phyloP scores from a whole-genome alignment of 2,888 invertebrate genomes.

The Clitarchus hookeri region DNA sequence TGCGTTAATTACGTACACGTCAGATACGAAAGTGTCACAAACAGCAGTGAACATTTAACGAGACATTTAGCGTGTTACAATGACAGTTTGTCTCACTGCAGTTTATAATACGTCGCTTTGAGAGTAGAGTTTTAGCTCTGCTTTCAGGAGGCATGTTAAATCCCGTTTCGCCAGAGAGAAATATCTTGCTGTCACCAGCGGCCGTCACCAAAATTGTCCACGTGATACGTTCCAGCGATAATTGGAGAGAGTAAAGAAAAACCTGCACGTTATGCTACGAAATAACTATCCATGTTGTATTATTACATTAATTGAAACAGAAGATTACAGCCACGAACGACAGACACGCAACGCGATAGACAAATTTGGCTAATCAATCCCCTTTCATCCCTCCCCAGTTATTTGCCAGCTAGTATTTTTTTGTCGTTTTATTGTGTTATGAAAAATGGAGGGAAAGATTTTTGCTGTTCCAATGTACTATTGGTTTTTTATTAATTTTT shows the following conservation, averaged over 20 bases:
- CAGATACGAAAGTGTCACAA: too few species aligned
- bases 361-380: slow-evolving; percentile 8
- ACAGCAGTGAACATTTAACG: too few species aligned
- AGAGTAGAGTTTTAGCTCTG: neutral
- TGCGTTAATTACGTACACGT: too few species aligned
- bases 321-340: neutral
- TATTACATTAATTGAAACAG: neutral
- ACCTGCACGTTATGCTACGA: neutral
- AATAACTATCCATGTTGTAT: neutral
- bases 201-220: neutral
- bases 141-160: neutral
- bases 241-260: neutral
- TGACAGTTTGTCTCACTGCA: too few species aligned
- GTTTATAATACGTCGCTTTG: too few species aligned
- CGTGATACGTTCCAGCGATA: neutral
- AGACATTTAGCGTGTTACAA: too few species aligned
- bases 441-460: neutral
- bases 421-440: neutral
- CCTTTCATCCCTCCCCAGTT: neutral
- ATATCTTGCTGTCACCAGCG: neutral
- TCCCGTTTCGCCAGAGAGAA: neutral
- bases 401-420: neutral
- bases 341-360: neutral
- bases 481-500: too few species aligned
- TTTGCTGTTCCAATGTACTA: neutral